Evolutionary conservation across 2,797 vertebrate species (phyloP).

Genomic region (Helostoma temminkii): DNA sequence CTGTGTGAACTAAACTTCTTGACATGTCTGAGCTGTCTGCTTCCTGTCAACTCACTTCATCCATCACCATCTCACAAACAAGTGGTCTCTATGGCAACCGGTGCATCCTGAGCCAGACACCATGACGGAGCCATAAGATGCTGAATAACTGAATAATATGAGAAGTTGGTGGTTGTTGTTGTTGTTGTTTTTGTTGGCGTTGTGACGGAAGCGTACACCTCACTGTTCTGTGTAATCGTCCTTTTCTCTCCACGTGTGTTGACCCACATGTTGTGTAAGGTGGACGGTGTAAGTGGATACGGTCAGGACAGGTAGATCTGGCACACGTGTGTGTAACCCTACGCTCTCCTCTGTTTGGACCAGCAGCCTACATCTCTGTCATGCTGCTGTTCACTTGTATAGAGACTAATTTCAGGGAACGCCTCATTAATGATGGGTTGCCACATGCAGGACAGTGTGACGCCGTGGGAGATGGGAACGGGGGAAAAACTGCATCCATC

Average conservation of each 20-base stretch:
- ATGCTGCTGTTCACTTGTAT: slow-evolving; percentile 32
- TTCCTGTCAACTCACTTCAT: slow-evolving; percentile 7
- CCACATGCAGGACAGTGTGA: not conserved
- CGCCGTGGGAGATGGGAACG: not conserved
- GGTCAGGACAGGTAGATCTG: slow-evolving; percentile 52
- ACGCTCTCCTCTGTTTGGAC: slow-evolving; percentile 20
- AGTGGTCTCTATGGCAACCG: slow-evolving; percentile 39
- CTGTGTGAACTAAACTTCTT: not conserved
- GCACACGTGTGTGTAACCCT: slow-evolving; percentile 64
- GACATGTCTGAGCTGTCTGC: slow-evolving; percentile 4
- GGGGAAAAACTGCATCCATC: not conserved
- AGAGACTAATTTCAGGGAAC: slow-evolving; percentile 23
- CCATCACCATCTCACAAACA: not conserved
- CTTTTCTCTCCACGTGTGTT: slow-evolving; percentile 19
- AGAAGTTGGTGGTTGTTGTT: too few species aligned
- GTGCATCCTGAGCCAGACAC: not conserved
- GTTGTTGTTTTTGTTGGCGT: not conserved
- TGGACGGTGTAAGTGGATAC: slow-evolving; percentile 65
- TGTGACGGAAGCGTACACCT: slow-evolving; percentile 30
- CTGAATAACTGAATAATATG: too few species aligned
- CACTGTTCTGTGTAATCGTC: not conserved
- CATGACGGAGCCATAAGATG: not conserved
- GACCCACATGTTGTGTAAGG: slow-evolving; percentile 49
- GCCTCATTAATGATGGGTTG: slow-evolving; percentile 30
- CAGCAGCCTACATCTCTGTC: slow-evolving; percentile 22